phyloP scores from a whole-genome alignment of 2,113 vertebrate species.

The Atherinomorus stipes region DNA sequence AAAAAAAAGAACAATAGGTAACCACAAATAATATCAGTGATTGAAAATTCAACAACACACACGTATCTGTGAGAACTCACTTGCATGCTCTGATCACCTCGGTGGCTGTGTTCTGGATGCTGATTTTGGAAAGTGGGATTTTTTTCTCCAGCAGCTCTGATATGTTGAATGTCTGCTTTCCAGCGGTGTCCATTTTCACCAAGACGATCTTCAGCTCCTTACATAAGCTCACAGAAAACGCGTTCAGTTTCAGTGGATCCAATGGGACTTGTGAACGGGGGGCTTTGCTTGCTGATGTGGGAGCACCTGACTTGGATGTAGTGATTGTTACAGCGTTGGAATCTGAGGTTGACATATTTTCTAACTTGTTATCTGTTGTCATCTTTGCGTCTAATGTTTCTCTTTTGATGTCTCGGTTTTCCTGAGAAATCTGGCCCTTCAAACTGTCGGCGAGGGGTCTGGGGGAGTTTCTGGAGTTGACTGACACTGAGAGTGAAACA shows the following conservation, averaged over 20 bases:
- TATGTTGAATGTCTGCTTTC: conserved; percentile 87
- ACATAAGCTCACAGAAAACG: conserved; percentile 86
- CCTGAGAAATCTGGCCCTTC: conserved; percentile 81
- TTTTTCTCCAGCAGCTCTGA: conserved; percentile 85
- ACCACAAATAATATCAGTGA: neutral
- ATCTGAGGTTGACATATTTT: conserved; percentile 15
- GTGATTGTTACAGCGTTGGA: conserved; percentile 43
- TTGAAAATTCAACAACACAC: neutral
- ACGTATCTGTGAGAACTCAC: conserved; percentile 75
- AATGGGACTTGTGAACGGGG: conserved; percentile 66
- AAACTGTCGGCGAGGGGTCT: conserved; percentile 50
- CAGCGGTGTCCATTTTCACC: conserved; percentile 87
- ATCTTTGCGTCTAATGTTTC: conserved; percentile 26
- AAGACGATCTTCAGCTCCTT: conserved; percentile 91
- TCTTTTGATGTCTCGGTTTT: conserved; percentile 75
- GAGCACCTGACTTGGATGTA: conserved; percentile 35
- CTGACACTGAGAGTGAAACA: conserved; percentile 41
- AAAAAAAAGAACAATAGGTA: neutral
- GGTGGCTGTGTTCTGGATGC: conserved; percentile 83
- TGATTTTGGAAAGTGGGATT: conserved; percentile 83
- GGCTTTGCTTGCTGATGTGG: conserved; percentile 37
- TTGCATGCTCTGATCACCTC: conserved; percentile 89
- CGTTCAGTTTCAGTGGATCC: conserved; percentile 86
- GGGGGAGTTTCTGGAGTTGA: conserved; percentile 42
- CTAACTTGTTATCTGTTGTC: conserved; percentile 16